Evolutionary conservation across 2,888 invertebrate genomes (phyloP), one percentile per base, ranked within the genome.

Genomic region (Drosophila mimetica): DNA sequence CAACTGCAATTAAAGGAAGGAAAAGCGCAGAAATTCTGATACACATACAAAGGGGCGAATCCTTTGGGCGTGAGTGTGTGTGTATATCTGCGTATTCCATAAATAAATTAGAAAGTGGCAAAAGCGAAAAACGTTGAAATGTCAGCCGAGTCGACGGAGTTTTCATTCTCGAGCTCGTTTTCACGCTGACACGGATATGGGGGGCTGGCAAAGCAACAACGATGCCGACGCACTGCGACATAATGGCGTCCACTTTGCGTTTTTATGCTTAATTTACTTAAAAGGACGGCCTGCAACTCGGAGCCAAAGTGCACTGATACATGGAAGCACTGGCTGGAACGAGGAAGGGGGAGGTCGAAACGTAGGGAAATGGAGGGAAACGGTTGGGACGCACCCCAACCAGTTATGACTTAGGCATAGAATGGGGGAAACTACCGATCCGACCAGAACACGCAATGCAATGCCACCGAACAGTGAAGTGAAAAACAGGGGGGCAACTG

Each of bases 181-280:
- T 61, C 64, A 44, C 50, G 16, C 64, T 28, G 63, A 50, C 50
- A 60, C 34, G 34, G 54, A 36, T 44, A 36, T 20, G 11, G 28
- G 11, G 28, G 32, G 18, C 32, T n/a, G 7, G 18, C 14, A 18
- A 14, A 44, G 11, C 47, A 60, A 34, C 59, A 50, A 51, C 55
- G 25, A 60, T 70, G 71, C 54, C 79, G 72, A 77, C 75, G 80
- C 80, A 74, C 75, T 82, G 83, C 89, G 89, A 85, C 89, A 89
- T 86, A 89, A 89, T 88, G 89, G 89, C 89, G 88, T 84, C 86
- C 89, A 89, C 79, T 88, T 88, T 82, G 78, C 79, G 83, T 77
- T 88, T 89, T 89, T 89, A 89, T 89, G 89, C 85, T 89, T 89
- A 89, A 89, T 89, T 89, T 89, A 85, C 86, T 89, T 88, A 89